Evolutionary conservation across 2,113 vertebrate species (phyloP).

Genomic region (Cheirogaleus medius): DNA sequence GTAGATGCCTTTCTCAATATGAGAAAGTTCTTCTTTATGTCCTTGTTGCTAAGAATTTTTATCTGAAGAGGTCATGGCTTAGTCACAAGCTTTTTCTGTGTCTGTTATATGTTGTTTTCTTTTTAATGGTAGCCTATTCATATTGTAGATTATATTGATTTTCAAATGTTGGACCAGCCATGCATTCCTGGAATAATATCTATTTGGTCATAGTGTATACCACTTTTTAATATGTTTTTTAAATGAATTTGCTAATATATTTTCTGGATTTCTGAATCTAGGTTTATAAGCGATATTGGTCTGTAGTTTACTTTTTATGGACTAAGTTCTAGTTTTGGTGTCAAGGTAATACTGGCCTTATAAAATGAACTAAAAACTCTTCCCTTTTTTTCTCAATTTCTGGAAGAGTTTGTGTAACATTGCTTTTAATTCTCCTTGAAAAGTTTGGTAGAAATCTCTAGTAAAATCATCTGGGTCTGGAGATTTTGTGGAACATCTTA

Average conservation of each 20-base stretch:
- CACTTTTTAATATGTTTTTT: background rate
- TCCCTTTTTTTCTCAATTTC: too few species aligned
- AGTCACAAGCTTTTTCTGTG: background rate
- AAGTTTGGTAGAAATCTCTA: too few species aligned
- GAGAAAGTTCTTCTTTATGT: background rate
- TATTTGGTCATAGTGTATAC: background rate
- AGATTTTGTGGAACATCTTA: background rate
- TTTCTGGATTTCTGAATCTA: background rate
- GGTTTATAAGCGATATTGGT: background rate
- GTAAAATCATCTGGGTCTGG: too few species aligned
- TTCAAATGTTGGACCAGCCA: background rate
- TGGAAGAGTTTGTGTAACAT: too few species aligned
- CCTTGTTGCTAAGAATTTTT: background rate
- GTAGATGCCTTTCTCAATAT: background rate
- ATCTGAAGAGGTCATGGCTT: background rate
- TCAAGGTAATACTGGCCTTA: background rate
- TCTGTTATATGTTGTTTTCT: background rate
- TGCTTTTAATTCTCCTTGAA: too few species aligned
- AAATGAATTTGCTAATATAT: background rate
- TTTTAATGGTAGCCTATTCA: background rate
- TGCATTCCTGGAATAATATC: background rate
- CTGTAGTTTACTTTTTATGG: background rate
- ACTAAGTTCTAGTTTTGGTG: background rate
- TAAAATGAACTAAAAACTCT: too few species aligned
- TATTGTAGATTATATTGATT: background rate